Evolutionary conservation across 30 jellyfish, hydroid and myxozoan genomes (phyloP).

Genomic region (Hydra vulgaris): DNA sequence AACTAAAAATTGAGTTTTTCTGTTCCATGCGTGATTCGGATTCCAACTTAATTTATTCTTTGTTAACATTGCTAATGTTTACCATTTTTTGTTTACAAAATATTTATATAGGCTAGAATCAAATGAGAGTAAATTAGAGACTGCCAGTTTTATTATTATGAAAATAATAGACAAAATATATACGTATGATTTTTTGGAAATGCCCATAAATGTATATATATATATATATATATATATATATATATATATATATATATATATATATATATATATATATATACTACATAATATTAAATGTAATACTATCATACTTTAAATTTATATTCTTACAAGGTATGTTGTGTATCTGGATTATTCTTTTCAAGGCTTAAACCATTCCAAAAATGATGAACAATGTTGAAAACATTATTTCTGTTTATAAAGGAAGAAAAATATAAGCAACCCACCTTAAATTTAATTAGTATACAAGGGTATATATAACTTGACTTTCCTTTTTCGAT

Average conservation of each 20-base stretch:
- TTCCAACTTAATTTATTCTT: too few relatives aligned
- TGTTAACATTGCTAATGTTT: too few relatives aligned
- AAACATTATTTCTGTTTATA: slow-evolving; percentile 26
- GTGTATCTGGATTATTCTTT: background rate
- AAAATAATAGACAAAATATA: too few relatives aligned
- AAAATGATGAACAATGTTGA: slow-evolving; percentile 41
- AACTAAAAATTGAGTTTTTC: too few relatives aligned
- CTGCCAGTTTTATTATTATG: too few relatives aligned
- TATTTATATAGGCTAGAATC: too few relatives aligned
- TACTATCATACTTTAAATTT: background rate
- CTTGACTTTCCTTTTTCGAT: slow-evolving; percentile 7
- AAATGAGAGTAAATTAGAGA: too few relatives aligned
- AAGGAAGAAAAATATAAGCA: slow-evolving; percentile 35
- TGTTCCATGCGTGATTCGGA: too few relatives aligned
- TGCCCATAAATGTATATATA: too few relatives aligned
- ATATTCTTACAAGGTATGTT: background rate
- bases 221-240: background rate
- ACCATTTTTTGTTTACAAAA: too few relatives aligned
- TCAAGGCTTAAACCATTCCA: slow-evolving; percentile 38
- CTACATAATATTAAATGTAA: background rate
- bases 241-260: too few relatives aligned
- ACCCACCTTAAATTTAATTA: slow-evolving; percentile 1
- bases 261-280: background rate
- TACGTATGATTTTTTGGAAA: too few relatives aligned
- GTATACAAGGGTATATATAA: background rate